These are phyloP conservation scores for Ianthella basta DNA, from an alignment of 37 sponge, comb jelly and placozoan species.

Conservation along the genomic window DNA sequence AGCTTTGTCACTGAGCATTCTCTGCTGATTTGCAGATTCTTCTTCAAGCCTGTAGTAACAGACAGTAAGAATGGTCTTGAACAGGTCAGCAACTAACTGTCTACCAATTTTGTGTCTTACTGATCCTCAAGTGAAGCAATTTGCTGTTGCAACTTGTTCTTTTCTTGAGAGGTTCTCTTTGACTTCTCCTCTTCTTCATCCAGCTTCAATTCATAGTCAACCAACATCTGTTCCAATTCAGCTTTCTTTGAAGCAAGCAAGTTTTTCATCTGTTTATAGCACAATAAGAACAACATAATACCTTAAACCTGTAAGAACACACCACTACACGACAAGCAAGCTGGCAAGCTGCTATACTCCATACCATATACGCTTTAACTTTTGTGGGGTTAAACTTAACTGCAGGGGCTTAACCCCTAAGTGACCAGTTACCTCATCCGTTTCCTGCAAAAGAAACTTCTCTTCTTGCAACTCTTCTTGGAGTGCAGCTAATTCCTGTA, in stretches of 20 bases:
- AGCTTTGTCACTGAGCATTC: constrained; percentile 67
- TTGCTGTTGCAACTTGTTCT: constrained; percentile 62
- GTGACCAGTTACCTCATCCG: constrained; percentile 95
- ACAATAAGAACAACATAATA: not conserved
- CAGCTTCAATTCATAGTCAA: constrained; percentile 73
- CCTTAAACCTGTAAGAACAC: not conserved
- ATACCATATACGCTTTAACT: too few species aligned
- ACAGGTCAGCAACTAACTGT: not conserved
- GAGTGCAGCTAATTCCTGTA: constrained; percentile 48
- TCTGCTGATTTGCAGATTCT: constrained; percentile 73
- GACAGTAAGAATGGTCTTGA: not conserved
- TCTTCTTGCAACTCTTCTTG: constrained; percentile 91
- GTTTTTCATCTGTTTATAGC: constrained; percentile 66
- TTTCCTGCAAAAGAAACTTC: constrained; percentile 87
- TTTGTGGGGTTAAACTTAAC: too few species aligned
- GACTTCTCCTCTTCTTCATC: constrained; percentile 89
- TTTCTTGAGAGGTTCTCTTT: constrained; percentile 73
- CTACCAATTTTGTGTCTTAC: constrained; percentile 52
- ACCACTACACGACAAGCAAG: too few species aligned
- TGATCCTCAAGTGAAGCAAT: constrained; percentile 82
- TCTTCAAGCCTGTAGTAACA: constrained; percentile 76
- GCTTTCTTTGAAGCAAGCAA: constrained; percentile 82
- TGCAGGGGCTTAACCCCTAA: too few species aligned
- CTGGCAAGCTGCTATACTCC: not conserved
- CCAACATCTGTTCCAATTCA: constrained; percentile 87